Conservation (phyloP, 2,797 vertebrate genomes). For the Takifugu rubripes region DNA sequence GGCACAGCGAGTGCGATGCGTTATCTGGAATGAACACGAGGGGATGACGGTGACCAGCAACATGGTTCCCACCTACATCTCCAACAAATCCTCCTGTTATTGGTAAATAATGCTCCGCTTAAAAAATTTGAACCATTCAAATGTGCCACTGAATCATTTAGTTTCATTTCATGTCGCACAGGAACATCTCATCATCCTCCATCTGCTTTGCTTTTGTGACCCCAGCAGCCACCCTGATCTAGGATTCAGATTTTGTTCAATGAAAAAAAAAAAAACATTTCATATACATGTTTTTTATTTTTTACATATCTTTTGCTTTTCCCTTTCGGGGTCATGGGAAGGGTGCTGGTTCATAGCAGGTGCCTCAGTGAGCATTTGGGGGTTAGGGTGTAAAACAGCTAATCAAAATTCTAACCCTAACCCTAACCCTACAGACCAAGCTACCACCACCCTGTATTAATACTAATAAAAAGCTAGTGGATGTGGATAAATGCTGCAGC, state of each 20-base stretch:
- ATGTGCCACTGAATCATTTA: slow-evolving; percentile 14
- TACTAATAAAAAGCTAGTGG: no score
- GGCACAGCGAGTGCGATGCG: slow-evolving; percentile 27
- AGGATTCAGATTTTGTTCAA: slow-evolving; percentile 28
- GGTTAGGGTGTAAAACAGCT: no score
- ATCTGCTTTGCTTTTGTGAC: slow-evolving; percentile 28
- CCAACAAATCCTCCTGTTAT: slow-evolving; percentile 23
- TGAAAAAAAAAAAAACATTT: slow-evolving; percentile 29
- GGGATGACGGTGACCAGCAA: slow-evolving; percentile 31
- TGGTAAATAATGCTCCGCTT: slow-evolving; percentile 42
- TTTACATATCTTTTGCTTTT: slow-evolving; percentile 27
- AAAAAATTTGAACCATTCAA: slow-evolving; percentile 18
- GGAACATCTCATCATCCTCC: slow-evolving; percentile 20
- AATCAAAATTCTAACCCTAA: no score
- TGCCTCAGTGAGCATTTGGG: no score
- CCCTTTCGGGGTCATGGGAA: slow-evolving; percentile 14
- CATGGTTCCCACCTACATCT: slow-evolving; percentile 26
- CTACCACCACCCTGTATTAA: no score
- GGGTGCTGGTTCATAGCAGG: no score
- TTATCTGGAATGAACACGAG: slow-evolving; percentile 39
- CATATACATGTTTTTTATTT: slow-evolving; percentile 43
- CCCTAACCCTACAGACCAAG: no score
- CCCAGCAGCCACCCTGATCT: slow-evolving; percentile 37
- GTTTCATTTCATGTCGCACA: slow-evolving; percentile 18
- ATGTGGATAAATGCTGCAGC: no score